A percentile compares a stretch with the other conserved stretches of the same genome.
Evolutionary conservation across 2,113 vertebrate species (phyloP).

Genomic region (Mirza zaza): DNA sequence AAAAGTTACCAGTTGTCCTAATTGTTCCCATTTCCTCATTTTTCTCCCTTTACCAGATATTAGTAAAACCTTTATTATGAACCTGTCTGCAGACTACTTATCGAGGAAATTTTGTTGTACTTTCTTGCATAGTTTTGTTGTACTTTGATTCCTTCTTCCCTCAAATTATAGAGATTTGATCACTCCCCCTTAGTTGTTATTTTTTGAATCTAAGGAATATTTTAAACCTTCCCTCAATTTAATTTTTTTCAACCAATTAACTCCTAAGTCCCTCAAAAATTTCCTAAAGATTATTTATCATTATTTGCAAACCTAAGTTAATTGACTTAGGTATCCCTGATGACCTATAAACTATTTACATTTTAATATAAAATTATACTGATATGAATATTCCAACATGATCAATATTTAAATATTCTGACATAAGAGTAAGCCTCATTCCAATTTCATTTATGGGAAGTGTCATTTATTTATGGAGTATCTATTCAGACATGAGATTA

Average conservation of each 20-base stretch:
- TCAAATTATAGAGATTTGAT: neutral
- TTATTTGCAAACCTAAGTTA: neutral
- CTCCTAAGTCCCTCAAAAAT: neutral
- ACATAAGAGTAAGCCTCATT: neutral
- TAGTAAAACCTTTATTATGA: neutral
- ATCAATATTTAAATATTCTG: neutral
- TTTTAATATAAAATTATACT: neutral
- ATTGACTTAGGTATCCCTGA: neutral
- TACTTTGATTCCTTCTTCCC: neutral
- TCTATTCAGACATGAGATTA: neutral
- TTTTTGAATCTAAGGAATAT: constrained; percentile 32
- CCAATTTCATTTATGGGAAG: neutral
- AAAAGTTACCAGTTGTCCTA: neutral
- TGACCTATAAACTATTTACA: neutral
- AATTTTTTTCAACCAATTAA: neutral
- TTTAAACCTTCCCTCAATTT: neutral
- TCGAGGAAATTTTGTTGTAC: neutral
- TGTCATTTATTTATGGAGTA: neutral
- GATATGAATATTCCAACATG: neutral
- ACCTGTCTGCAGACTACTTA: neutral
- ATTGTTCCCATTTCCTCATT: neutral
- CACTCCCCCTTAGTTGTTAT: neutral
- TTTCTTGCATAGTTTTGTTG: too few species aligned
- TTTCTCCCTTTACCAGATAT: neutral
- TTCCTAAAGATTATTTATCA: neutral